Percentiles rank a stretch among this genome's conserved stretches.
phyloP scores from a whole-genome alignment of 2,113 vertebrate genomes.

The Pao palembangensis region DNA sequence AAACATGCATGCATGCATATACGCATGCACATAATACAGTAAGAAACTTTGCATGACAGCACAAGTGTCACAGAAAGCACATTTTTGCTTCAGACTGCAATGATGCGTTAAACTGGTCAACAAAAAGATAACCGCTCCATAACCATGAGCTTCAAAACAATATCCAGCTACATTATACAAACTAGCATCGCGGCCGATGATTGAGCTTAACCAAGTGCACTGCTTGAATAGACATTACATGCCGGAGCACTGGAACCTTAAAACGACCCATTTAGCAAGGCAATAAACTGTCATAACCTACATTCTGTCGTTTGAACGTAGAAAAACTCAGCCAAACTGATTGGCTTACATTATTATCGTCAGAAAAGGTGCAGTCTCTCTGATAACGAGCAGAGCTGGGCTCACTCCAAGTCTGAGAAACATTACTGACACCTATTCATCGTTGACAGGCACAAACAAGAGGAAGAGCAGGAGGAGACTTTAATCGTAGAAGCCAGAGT shows the following conservation, averaged over 20 bases:
- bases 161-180: no score
- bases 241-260: neutral
- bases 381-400: constrained; percentile 9
- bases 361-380: constrained; percentile 28
- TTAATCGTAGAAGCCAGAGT: constrained; percentile 5
- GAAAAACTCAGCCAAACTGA: constrained; percentile 37
- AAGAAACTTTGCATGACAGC: no score
- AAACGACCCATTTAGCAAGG: neutral
- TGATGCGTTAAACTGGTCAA: no score
- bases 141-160: no score
- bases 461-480: constrained; percentile 6
- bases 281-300: neutral
- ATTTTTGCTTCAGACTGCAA: no score
- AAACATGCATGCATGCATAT: no score
- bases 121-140: no score
- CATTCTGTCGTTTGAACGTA: constrained; percentile 46
- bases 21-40: no score
- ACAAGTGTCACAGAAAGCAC: no score
- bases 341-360: constrained; percentile 13
- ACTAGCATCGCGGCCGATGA: no score
- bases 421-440: constrained; percentile 52
- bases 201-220: no score
- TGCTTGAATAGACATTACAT: no score
- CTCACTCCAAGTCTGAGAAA: constrained; percentile 28
- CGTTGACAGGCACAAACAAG: constrained; percentile 37